These are phyloP conservation scores for Corbicula japonica DNA, from an alignment of 2,888 invertebrate genomes.

Conservation along the genomic window DNA sequence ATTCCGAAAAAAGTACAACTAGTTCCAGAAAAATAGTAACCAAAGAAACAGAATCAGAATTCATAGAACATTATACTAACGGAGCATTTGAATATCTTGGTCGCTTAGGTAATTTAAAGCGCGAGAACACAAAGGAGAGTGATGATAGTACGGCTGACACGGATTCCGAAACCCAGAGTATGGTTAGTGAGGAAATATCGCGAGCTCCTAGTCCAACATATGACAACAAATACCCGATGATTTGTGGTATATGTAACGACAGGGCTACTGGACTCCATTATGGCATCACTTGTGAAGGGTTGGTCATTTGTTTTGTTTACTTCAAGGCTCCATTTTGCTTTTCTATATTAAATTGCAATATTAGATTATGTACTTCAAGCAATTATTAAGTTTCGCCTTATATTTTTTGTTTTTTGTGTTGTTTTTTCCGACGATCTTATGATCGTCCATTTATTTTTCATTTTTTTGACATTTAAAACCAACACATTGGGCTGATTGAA, in stretches of 20 bases:
- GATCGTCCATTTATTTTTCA: no score
- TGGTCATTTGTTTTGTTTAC: conserved; percentile 79
- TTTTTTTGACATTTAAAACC: no score
- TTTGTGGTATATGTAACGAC: conserved; percentile 94
- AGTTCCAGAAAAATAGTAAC: conserved; percentile 35
- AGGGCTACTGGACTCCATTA: conserved; percentile 99
- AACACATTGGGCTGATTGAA: no score
- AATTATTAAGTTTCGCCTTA: no score
- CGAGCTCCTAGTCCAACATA: conserved; percentile 71
- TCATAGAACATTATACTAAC: conserved; percentile 80
- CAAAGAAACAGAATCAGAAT: conserved; percentile 69
- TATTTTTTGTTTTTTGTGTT: no score
- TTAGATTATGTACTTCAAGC: no score
- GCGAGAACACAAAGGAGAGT: conserved; percentile 14
- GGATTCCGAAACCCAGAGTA: conserved; percentile 30
- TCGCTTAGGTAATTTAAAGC: conserved; percentile 58
- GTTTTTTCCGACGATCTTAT: no score
- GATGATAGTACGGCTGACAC: conserved; percentile 32
- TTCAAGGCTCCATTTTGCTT: no score
- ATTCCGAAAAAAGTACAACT: conserved; percentile 6
- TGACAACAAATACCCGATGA: conserved; percentile 90
- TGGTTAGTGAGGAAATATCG: conserved; percentile 3
- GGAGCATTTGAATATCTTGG: conserved; percentile 78
- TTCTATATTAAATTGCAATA: no score
- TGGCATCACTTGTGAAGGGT: conserved; percentile 99